Percentiles rank a stretch among this genome's conserved stretches.
phyloP scores from a whole-genome alignment of 2,797 vertebrate genomes.

The Myripristis jacobus region DNA sequence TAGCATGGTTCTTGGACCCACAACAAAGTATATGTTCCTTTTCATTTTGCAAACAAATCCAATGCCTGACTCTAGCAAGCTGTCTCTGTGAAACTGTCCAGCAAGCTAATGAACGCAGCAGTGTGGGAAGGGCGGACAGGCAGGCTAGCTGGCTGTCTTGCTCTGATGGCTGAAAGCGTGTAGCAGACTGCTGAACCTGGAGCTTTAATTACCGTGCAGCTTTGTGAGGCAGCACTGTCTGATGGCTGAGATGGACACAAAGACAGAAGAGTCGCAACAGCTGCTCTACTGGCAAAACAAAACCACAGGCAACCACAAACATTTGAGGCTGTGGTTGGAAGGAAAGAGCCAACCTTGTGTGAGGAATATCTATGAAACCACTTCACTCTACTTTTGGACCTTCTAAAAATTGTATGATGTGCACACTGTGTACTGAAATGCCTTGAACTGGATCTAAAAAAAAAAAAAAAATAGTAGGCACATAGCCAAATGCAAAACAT shows the following conservation, averaged over 20 bases:
- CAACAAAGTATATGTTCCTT: neutral
- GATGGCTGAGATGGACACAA: neutral
- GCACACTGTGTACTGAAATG: neutral
- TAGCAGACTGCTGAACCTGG: neutral
- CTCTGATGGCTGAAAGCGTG: neutral
- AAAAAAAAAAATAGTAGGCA: no score
- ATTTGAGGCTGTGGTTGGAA: neutral
- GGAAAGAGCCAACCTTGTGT: no score
- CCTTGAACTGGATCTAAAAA: neutral
- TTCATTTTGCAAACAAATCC: neutral
- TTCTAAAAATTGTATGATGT: neutral
- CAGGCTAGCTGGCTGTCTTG: neutral
- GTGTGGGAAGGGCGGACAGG: neutral
- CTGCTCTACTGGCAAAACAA: neutral
- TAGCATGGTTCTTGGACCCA: neutral
- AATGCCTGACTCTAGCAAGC: neutral
- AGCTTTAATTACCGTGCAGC: neutral
- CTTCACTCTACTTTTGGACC: no score
- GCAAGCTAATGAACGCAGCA: slow-evolving; percentile 22
- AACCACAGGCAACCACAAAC: neutral
- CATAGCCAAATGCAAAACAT: neutral
- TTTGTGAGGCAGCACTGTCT: neutral
- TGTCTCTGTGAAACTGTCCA: slow-evolving; percentile 12
- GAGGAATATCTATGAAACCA: no score
- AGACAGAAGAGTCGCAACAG: neutral